Percentiles rank a stretch among this genome's conserved stretches.
Evolutionary conservation across 2,888 invertebrate genomes (phyloP).

Genomic region (Corbicula japonica): DNA sequence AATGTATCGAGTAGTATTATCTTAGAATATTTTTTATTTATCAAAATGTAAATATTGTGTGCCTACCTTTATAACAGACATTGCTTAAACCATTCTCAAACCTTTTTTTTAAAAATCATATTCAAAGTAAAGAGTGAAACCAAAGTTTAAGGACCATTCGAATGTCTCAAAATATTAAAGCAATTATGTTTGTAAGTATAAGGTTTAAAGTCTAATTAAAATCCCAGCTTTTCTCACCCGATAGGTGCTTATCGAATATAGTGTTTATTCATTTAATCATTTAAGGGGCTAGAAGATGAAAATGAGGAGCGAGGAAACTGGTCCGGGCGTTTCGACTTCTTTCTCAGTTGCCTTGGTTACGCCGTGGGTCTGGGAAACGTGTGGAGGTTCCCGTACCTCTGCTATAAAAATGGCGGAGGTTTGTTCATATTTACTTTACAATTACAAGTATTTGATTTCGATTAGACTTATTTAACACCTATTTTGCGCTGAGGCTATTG

Average conservation of each 20-base stretch:
- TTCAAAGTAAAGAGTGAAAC: not conserved
- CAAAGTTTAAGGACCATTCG: not conserved
- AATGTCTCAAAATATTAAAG: too few relatives aligned
- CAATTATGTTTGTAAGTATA: not conserved
- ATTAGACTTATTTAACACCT: too few relatives aligned
- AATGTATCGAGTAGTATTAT: too few relatives aligned
- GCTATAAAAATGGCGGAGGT: constrained; percentile 78
- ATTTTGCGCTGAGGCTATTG: too few relatives aligned
- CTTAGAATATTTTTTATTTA: too few relatives aligned
- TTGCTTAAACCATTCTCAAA: not conserved
- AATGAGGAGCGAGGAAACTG: constrained; percentile 87
- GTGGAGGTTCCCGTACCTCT: constrained; percentile 88
- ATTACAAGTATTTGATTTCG: too few relatives aligned
- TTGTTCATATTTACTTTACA: too few relatives aligned
- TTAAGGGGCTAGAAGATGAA: constrained; percentile 83
- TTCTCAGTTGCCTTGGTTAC: constrained; percentile 80
- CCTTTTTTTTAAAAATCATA: not conserved
- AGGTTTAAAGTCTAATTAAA: not conserved
- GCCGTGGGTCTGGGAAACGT: constrained; percentile 81
- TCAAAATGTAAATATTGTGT: too few relatives aligned
- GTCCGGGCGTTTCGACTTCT: constrained; percentile 88
- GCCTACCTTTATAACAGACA: too few relatives aligned
- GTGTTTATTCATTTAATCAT: not conserved
- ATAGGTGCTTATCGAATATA: not conserved
- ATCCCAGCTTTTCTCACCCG: not conserved